These are phyloP conservation scores for Notolepis coatsorum DNA, from an alignment of 2,797 vertebrate species.

Conservation along the genomic window DNA sequence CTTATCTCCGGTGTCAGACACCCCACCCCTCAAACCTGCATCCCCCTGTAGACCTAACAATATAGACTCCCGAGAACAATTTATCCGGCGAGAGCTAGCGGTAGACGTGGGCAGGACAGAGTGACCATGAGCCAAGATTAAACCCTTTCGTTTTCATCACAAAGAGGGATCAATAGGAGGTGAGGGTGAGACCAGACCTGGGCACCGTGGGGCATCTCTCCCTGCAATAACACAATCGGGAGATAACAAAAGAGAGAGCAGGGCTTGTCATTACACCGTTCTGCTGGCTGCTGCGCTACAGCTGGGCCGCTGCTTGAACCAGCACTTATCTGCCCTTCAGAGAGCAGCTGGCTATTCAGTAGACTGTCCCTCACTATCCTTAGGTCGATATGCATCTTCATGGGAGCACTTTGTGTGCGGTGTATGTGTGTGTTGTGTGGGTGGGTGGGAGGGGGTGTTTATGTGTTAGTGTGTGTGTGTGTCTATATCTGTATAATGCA, in stretches of 20 bases:
- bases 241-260: not conserved
- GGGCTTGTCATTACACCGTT: not conserved
- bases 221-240: not conserved
- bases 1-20: constrained; percentile 13
- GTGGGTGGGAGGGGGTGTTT: too few relatives aligned
- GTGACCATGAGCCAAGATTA: constrained; percentile 1
- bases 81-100: not conserved
- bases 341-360: not conserved
- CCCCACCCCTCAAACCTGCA: too few relatives aligned
- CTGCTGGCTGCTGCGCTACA: not conserved
- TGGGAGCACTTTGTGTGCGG: not conserved
- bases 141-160: not conserved
- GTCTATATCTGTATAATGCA: too few relatives aligned
- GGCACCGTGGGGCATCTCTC: not conserved
- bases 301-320: not conserved
- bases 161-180: constrained; percentile 6
- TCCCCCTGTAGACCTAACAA: constrained; percentile 14
- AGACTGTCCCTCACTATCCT: not conserved
- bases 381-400: not conserved
- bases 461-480: too few relatives aligned
- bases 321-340: not conserved
- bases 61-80: not conserved
- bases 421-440: not conserved
- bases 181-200: not conserved
- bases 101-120: not conserved